phyloP scores from a whole-genome alignment of 2,113 vertebrate species.

The Sphyrna mokarran region DNA sequence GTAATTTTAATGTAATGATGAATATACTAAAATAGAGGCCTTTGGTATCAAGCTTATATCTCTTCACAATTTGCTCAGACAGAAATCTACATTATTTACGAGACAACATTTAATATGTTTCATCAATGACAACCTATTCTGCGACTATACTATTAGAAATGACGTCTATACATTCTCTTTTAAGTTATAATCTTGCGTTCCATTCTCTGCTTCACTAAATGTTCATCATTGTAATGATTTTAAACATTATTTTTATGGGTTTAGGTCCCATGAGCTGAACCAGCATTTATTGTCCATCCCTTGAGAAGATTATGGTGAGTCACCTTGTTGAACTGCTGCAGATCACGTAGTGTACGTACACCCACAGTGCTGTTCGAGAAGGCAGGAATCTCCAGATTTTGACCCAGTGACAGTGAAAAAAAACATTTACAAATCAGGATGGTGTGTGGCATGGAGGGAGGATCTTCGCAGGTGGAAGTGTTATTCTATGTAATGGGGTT shows the following conservation, averaged over 20 bases:
- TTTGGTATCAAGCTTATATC: neutral
- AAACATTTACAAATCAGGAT: no score
- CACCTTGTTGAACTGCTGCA: no score
- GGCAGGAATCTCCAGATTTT: no score
- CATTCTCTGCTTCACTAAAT: neutral
- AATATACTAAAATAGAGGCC: neutral
- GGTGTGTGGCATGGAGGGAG: no score
- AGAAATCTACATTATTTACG: neutral
- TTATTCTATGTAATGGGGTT: no score
- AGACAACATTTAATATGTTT: neutral
- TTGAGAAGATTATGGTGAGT: no score
- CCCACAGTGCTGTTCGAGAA: no score
- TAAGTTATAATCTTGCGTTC: neutral
- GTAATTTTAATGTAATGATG: neutral
- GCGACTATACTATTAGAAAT: conserved; percentile 38
- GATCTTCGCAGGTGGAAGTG: no score
- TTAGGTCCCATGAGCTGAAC: neutral
- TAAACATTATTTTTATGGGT: no score
- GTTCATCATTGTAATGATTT: neutral
- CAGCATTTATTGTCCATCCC: no score
- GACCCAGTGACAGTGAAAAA: no score
- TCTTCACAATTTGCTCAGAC: neutral
- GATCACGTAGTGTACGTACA: no score
- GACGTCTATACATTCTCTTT: conserved; percentile 16
- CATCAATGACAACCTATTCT: neutral